Conservation (phyloP, 1,140 invertebrate species). For the Parapsyche elsis region DNA sequence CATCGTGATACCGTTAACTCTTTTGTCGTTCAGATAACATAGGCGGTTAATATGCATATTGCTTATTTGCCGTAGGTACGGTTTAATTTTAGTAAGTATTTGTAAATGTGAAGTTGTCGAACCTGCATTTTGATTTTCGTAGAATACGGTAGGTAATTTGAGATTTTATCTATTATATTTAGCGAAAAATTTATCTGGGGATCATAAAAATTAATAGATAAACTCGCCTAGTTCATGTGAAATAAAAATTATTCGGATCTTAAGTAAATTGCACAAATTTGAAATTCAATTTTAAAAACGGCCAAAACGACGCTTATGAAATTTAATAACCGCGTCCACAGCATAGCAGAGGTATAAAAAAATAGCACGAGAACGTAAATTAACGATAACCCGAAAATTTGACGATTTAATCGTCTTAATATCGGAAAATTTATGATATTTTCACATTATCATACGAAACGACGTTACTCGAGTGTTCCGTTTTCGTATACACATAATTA, state of each 20-base stretch:
- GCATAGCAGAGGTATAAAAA: too few relatives aligned
- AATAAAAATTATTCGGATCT: not conserved
- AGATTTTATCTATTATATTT: too few relatives aligned
- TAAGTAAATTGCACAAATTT: not conserved
- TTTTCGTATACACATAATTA: not conserved
- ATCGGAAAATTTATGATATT: conserved; percentile 2
- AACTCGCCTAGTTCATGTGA: not conserved
- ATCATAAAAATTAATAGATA: too few relatives aligned
- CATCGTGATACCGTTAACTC: conserved; percentile 1
- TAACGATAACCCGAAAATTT: conserved; percentile 1
- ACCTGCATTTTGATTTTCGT: too few relatives aligned
- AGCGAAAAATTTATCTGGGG: too few relatives aligned
- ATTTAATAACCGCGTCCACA: too few relatives aligned
- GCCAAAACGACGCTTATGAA: too few relatives aligned
- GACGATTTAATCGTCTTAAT: conserved; percentile 23
- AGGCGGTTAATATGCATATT: too few relatives aligned
- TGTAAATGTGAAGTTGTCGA: too few relatives aligned
- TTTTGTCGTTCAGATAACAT: not conserved
- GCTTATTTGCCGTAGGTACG: too few relatives aligned
- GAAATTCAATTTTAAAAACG: not conserved
- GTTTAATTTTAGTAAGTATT: too few relatives aligned
- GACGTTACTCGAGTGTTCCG: not conserved
- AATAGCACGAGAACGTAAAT: not conserved
- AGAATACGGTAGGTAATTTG: too few relatives aligned
- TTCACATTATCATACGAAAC: conserved; percentile 16